Evolutionary conservation across 2,113 vertebrate genomes (phyloP).

Genomic region (Seriola rivoliana): DNA sequence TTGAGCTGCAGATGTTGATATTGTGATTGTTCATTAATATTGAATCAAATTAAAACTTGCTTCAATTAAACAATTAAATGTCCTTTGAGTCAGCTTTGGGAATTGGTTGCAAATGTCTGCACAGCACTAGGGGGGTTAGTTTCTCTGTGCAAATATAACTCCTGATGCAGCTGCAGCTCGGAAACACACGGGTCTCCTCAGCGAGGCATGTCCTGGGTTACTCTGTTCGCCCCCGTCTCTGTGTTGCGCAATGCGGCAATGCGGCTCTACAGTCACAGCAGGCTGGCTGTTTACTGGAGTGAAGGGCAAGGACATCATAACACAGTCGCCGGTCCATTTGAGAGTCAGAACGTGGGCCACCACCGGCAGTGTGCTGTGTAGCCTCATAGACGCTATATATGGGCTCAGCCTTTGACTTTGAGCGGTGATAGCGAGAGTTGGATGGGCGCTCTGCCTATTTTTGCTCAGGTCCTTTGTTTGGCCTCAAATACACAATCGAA

Average conservation of each 20-base stretch:
- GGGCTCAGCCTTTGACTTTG: constrained; percentile 25
- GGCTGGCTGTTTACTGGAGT: constrained; percentile 56
- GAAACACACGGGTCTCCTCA: constrained; percentile 65
- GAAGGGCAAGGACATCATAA: constrained; percentile 65
- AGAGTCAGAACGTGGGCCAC: constrained; percentile 27
- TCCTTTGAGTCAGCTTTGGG: constrained; percentile 19
- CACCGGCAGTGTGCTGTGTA: constrained; percentile 7
- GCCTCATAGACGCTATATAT: constrained; percentile 3
- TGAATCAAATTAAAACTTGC: constrained; percentile 15
- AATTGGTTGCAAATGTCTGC: constrained; percentile 28
- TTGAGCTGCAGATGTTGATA: background rate
- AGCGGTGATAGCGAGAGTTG: background rate
- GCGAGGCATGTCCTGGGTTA: constrained; percentile 67
- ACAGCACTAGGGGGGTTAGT: background rate
- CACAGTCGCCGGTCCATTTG: constrained; percentile 33
- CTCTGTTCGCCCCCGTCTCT: constrained; percentile 72
- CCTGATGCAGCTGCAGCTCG: constrained; percentile 53
- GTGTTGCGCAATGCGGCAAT: constrained; percentile 84
- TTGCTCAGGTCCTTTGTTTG: constrained; percentile 46
- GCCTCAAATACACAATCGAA: constrained; percentile 2
- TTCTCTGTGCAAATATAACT: constrained; percentile 48
- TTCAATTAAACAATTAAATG: constrained; percentile 11
- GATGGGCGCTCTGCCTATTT: constrained; percentile 24
- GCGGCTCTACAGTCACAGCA: constrained; percentile 73
- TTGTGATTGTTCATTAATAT: background rate